Conservation (phyloP, 2,113 vertebrate species). For the Tachysurus vachellii region DNA sequence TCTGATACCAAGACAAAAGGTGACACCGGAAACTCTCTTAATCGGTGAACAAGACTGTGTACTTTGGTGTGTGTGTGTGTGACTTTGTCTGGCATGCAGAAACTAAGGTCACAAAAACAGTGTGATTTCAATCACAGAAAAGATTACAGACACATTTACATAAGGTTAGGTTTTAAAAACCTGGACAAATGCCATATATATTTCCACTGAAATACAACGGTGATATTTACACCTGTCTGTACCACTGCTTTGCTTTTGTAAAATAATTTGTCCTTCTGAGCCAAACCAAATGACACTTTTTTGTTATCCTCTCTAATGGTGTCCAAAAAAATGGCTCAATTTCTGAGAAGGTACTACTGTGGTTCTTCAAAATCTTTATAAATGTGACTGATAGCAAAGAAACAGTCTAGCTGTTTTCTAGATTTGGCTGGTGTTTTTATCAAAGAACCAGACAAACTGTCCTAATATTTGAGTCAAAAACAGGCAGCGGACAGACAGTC, state of each 20-base stretch:
- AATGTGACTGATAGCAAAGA: background rate
- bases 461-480: too few relatives aligned
- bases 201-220: background rate
- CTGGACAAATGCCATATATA: slow-evolving; percentile 2
- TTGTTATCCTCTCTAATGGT: background rate
- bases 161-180: slow-evolving; percentile 16
- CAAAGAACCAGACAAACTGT: too few relatives aligned
- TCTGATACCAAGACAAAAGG: slow-evolving; percentile 23
- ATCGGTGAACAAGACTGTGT: slow-evolving; percentile 14
- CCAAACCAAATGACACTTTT: background rate
- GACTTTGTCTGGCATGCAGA: slow-evolving; percentile 29
- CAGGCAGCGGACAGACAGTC: too few relatives aligned
- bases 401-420: background rate
- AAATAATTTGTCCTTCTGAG: background rate
- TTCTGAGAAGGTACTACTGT: background rate
- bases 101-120: background rate
- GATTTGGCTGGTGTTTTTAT: background rate
- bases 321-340: background rate
- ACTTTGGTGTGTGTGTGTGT: background rate
- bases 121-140: slow-evolving; percentile 1
- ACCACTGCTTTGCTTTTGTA: background rate
- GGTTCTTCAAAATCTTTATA: background rate
- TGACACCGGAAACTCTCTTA: slow-evolving; percentile 3
- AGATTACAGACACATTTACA: background rate
- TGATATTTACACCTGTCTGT: background rate